These are phyloP conservation scores for Adelphocoris suturalis DNA, from an alignment of 2,888 invertebrate genomes.

Conservation along the genomic window DNA sequence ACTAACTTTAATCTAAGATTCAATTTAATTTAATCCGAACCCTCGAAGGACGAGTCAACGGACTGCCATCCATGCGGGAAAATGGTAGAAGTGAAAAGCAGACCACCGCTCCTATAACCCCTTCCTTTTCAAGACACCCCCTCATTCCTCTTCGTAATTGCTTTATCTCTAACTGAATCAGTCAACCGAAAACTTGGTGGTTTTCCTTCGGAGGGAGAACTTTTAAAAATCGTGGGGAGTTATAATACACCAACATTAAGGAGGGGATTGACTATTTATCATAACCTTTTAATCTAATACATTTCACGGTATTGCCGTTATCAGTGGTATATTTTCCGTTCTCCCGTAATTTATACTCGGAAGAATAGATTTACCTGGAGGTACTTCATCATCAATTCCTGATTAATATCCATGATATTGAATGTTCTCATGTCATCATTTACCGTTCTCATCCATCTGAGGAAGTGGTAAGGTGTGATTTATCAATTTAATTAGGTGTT, in stretches of 20 bases:
- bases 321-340: background rate
- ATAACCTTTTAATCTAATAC: background rate
- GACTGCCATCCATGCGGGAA: slow-evolving; percentile 44
- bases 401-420: background rate
- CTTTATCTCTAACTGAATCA: slow-evolving; percentile 66
- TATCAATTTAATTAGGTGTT: no score
- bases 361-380: background rate
- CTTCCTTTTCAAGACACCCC: slow-evolving; percentile 52
- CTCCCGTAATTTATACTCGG: background rate
- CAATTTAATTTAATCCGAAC: slow-evolving; percentile 57
- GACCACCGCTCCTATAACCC: slow-evolving; percentile 29
- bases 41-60: slow-evolving; percentile 50
- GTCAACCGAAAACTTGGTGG: slow-evolving; percentile 61
- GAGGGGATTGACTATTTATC: slow-evolving; percentile 34
- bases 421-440: background rate
- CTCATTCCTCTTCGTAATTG: slow-evolving; percentile 58
- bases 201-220: slow-evolving; percentile 13
- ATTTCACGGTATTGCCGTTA: background rate
- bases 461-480: no score
- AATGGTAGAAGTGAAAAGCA: slow-evolving; percentile 48
- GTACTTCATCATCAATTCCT: slow-evolving; percentile 14
- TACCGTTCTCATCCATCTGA: background rate
- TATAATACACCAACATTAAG: slow-evolving; percentile 13
- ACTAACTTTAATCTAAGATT: slow-evolving; percentile 59
- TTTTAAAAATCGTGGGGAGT: slow-evolving; percentile 39